phyloP scores from a whole-genome alignment of 2,113 vertebrate genomes.

The Tautogolabrus adspersus region DNA sequence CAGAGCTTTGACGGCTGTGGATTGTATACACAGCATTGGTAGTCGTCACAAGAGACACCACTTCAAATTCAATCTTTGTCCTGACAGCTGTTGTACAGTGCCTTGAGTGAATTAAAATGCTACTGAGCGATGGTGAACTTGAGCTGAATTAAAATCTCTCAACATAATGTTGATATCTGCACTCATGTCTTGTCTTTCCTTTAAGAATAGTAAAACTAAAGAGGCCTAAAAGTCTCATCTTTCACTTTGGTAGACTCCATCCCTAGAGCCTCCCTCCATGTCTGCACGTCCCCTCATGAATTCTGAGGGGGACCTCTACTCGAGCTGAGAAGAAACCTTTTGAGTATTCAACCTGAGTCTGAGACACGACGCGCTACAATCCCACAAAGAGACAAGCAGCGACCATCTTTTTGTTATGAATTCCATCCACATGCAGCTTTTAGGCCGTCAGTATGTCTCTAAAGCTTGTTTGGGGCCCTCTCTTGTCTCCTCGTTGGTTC shows the following conservation, averaged over 20 bases:
- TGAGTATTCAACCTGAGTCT: slow-evolving; percentile 72
- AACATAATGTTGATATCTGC: slow-evolving; percentile 36
- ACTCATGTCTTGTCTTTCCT: slow-evolving; percentile 23
- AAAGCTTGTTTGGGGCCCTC: slow-evolving; percentile 73
- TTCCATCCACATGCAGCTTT: slow-evolving; percentile 74
- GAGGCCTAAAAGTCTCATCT: slow-evolving; percentile 8
- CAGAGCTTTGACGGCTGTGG: slow-evolving; percentile 38
- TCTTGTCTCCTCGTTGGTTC: slow-evolving; percentile 73
- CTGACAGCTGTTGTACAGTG: slow-evolving; percentile 57
- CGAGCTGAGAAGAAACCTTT: slow-evolving; percentile 45
- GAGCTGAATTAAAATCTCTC: slow-evolving; percentile 52
- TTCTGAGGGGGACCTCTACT: slow-evolving; percentile 39
- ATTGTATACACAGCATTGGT: slow-evolving; percentile 27
- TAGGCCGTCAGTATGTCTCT: slow-evolving; percentile 69
- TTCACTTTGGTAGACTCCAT: slow-evolving; percentile 44
- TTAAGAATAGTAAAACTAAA: slow-evolving; percentile 22
- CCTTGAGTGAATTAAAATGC: slow-evolving; percentile 51
- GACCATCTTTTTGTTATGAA: slow-evolving; percentile 66
- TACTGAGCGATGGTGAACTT: slow-evolving; percentile 30
- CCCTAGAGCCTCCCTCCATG: slow-evolving; percentile 23
- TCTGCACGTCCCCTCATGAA: slow-evolving; percentile 38
- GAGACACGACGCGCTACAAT: slow-evolving; percentile 61
- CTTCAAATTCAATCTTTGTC: slow-evolving; percentile 51
- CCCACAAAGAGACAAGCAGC: slow-evolving; percentile 68
- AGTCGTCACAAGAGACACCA: slow-evolving; percentile 45